Conservation (phyloP, 64 coral and sea anemone genomes). For the Catalaphyllia jardinei region DNA sequence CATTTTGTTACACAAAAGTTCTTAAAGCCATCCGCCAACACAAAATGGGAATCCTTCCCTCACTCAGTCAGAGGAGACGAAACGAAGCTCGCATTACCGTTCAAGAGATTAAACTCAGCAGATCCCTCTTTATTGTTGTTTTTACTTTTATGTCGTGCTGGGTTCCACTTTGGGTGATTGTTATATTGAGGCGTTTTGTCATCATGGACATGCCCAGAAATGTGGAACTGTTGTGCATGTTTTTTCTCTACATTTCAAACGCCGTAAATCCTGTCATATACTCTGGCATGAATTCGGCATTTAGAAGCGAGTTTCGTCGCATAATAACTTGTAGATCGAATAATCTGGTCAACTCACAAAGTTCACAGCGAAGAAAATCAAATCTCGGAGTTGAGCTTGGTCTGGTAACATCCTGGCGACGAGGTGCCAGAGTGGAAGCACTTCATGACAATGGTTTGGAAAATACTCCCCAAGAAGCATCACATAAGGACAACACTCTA, state of each 20-base stretch:
- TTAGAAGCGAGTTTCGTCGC: constrained; percentile 20
- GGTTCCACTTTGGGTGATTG: constrained; percentile 30
- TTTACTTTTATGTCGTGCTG: constrained; percentile 19
- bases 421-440: not conserved
- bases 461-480: too few species aligned
- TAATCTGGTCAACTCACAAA: not conserved
- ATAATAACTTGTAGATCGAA: constrained; percentile 9
- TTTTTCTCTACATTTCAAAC: constrained; percentile 31
- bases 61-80: not conserved
- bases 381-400: not conserved
- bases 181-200: constrained; percentile 11
- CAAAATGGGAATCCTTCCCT: constrained; percentile 11
- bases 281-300: constrained; percentile 31
- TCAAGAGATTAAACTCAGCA: constrained; percentile 22
- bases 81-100: constrained; percentile 5
- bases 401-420: not conserved
- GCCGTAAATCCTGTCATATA: constrained; percentile 39
- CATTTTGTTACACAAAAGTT: constrained; percentile 25
- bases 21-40: constrained; percentile 16
- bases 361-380: not conserved
- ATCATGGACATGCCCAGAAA: constrained; percentile 20
- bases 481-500: too few species aligned
- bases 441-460: too few species aligned
- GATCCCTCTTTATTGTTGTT: constrained; percentile 27
- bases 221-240: constrained; percentile 34